phyloP scores from a whole-genome alignment of 2,113 vertebrate genomes.

The Takifugu flavidus region DNA sequence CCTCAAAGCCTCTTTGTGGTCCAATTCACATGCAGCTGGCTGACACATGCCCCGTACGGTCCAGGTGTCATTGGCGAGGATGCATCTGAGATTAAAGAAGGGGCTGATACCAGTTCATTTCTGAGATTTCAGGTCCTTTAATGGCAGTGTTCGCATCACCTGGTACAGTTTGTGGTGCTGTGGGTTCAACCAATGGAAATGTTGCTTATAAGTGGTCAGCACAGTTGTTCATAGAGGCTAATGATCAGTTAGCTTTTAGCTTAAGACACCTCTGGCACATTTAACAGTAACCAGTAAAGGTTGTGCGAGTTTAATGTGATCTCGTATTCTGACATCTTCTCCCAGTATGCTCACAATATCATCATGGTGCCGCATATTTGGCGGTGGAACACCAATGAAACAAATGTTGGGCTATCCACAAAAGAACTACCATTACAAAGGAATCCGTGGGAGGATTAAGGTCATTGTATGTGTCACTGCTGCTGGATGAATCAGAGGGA shows the following conservation, averaged over 20 bases:
- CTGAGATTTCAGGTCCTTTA: no score
- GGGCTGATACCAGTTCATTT: no score
- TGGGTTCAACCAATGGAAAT: no score
- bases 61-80: no score
- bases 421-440: conserved; percentile 25
- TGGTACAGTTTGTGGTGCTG: no score
- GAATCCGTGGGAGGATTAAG: conserved; percentile 33
- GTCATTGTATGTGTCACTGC: conserved; percentile 46
- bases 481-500: conserved; percentile 22
- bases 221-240: no score
- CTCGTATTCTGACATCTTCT: neutral
- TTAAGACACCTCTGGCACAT: no score
- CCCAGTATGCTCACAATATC: neutral
- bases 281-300: neutral
- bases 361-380: neutral
- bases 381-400: conserved; percentile 9
- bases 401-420: conserved; percentile 10
- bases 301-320: neutral
- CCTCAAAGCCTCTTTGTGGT: conserved; percentile 10
- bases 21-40: neutral
- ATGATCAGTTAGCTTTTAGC: no score
- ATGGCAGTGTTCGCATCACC: no score
- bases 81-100: no score
- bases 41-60: neutral
- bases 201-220: no score